phyloP scores from a whole-genome alignment of 2,888 invertebrate species.

The Nephrotoma flavescens region DNA sequence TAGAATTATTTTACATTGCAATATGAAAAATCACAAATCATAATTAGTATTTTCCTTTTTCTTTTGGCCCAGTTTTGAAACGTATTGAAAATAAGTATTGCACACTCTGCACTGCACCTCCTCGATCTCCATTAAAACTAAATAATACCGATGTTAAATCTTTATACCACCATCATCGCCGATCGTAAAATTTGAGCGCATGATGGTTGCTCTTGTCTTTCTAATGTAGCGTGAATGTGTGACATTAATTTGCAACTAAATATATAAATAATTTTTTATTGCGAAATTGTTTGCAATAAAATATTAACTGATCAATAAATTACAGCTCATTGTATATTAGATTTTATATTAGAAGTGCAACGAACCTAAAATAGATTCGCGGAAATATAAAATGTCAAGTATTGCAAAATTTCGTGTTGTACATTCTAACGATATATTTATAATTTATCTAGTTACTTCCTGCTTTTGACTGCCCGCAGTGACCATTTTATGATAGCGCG shows the following conservation, averaged over 20 bases:
- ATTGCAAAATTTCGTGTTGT: neutral
- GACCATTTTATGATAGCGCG: neutral
- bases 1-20: neutral
- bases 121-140: neutral
- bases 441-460: neutral
- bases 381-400: neutral
- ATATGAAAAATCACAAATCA: neutral
- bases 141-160: neutral
- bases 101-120: neutral
- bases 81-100: neutral
- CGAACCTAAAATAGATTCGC: neutral
- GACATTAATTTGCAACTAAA: neutral
- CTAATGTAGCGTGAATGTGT: neutral
- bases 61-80: neutral
- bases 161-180: neutral
- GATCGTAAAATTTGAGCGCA: neutral
- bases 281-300: neutral
- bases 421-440: neutral
- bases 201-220: neutral
- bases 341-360: neutral
- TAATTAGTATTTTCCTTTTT: neutral
- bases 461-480: neutral
- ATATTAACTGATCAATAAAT: neutral
- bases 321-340: neutral
- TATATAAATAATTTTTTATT: neutral